phyloP scores from a whole-genome alignment of 1,140 invertebrate species.

The Episyrphus balteatus region DNA sequence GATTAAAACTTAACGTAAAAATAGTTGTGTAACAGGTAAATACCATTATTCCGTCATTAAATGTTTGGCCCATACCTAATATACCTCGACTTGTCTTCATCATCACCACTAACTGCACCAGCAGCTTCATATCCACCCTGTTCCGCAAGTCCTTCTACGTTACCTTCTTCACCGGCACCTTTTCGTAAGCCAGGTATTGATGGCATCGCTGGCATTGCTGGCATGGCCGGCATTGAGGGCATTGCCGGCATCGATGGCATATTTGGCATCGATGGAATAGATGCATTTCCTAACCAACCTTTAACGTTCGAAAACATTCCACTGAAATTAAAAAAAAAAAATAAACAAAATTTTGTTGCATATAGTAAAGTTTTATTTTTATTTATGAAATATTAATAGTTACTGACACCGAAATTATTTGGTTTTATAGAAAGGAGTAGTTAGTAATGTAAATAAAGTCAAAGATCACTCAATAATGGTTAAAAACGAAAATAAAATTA shows the following conservation, averaged over 20 bases:
- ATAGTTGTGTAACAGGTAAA: slow-evolving; percentile 1
- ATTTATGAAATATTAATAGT: no score
- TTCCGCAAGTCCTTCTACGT: slow-evolving; percentile 32
- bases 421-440: no score
- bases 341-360: no score
- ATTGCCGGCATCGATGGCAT: slow-evolving; percentile 29
- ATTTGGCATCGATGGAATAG: slow-evolving; percentile 28
- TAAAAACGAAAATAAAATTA: no score
- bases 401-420: no score
- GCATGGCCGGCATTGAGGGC: slow-evolving; percentile 35
- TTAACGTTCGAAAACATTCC: slow-evolving; percentile 74
- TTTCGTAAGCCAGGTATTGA: slow-evolving; percentile 51
- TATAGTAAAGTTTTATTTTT: no score
- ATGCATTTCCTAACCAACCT: slow-evolving; percentile 53
- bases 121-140: slow-evolving; percentile 38
- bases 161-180: slow-evolving; percentile 38
- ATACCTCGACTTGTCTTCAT: slow-evolving; percentile 73
- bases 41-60: slow-evolving; percentile 35
- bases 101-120: slow-evolving; percentile 50
- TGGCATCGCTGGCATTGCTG: slow-evolving; percentile 31
- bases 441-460: no score
- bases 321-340: slow-evolving; percentile 18
- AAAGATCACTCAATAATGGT: no score
- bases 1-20: neutral
- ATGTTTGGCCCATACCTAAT: slow-evolving; percentile 47